Conservation (phyloP, 2,797 vertebrate species). For the Hemibagrus guttatus region DNA sequence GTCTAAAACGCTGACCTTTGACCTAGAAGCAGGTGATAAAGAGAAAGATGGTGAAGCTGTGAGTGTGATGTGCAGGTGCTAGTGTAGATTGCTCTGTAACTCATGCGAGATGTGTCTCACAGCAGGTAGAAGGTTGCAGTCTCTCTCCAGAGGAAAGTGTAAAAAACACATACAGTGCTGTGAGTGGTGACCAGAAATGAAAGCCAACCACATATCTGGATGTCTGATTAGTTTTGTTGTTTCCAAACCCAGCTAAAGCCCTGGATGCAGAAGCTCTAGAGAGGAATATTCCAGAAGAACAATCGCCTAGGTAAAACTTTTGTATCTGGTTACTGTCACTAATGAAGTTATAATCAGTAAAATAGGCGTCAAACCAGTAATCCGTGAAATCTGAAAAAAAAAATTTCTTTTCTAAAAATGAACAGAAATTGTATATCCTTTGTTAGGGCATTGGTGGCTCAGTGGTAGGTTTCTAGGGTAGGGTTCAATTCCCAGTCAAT, state of each 20-base stretch:
- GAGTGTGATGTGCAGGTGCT: background rate
- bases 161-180: constrained; percentile 8
- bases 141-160: constrained; percentile 26
- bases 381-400: background rate
- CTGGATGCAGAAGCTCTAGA: background rate
- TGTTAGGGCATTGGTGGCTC: no score
- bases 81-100: background rate
- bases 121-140: background rate
- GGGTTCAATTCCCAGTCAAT: no score
- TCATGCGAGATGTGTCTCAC: background rate
- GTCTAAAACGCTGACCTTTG: constrained; percentile 72
- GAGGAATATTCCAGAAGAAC: background rate
- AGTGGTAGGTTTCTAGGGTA: no score
- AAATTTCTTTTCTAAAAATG: background rate
- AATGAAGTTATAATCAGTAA: background rate
- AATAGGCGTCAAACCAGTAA: background rate
- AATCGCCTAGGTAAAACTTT: background rate
- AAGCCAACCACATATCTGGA: background rate
- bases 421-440: no score
- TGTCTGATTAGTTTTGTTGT: constrained; percentile 9
- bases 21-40: constrained; percentile 51
- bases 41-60: background rate
- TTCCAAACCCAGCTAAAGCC: background rate
- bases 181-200: background rate
- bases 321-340: background rate